A percentile compares a stretch with the other conserved stretches of the same genome.
Conservation (phyloP, 2,797 vertebrate genomes). For the Phataginus tetradactyla region DNA sequence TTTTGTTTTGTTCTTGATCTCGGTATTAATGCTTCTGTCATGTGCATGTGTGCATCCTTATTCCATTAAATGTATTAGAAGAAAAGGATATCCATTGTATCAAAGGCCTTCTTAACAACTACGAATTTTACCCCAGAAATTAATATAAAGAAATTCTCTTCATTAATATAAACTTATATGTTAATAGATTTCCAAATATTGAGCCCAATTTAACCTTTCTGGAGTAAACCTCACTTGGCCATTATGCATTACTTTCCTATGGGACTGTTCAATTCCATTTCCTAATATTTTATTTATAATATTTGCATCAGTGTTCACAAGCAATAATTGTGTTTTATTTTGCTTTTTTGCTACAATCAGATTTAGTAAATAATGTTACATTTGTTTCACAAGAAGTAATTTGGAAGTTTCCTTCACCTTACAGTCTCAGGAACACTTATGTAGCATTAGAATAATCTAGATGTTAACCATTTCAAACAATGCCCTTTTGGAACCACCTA, state of each 20-base stretch:
- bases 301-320: neutral
- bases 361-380: neutral
- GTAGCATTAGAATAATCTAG: neutral
- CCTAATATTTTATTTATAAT: neutral
- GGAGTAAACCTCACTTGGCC: neutral
- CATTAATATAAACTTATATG: neutral
- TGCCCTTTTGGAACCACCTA: neutral
- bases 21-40: neutral
- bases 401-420: neutral
- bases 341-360: neutral
- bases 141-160: neutral
- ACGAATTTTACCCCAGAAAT: neutral
- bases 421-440: neutral
- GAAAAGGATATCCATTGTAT: neutral
- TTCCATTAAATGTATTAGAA: neutral
- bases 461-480: neutral
- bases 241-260: neutral
- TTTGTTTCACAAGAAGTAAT: neutral
- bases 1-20: neutral
- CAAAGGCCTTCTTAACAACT: neutral
- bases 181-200: neutral
- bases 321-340: neutral
- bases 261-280: neutral
- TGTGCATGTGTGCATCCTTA: neutral
- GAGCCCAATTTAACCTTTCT: neutral